These are phyloP conservation scores for Sitodiplosis mosellana DNA, from an alignment of 1,140 invertebrate species.

Conservation along the genomic window DNA sequence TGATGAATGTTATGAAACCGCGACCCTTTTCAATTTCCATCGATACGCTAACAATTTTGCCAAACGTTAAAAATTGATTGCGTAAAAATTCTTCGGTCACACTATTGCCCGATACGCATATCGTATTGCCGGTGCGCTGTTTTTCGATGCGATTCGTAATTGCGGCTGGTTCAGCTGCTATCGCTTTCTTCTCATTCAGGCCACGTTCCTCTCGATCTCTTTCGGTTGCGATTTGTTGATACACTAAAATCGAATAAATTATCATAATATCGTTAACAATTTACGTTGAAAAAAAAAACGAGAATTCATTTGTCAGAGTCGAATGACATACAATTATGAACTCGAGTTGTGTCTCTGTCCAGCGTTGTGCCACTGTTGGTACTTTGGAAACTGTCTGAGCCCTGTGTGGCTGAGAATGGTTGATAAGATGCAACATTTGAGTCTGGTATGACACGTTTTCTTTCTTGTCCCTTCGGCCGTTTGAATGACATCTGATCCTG, in stretches of 20 bases:
- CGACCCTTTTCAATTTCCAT: slow-evolving; percentile 81
- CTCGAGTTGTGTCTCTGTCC: slow-evolving; percentile 16
- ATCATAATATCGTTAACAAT: too few species aligned
- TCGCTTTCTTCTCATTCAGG: slow-evolving; percentile 29
- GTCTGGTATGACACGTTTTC: slow-evolving; percentile 55
- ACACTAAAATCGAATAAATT: slow-evolving; percentile 36
- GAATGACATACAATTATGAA: not conserved
- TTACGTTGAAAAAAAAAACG: too few species aligned
- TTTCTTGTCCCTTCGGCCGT: slow-evolving; percentile 50
- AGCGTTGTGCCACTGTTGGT: slow-evolving; percentile 13
- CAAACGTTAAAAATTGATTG: slow-evolving; percentile 59
- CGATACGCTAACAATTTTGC: slow-evolving; percentile 69
- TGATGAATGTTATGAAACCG: slow-evolving; percentile 87
- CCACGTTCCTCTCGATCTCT: slow-evolving; percentile 32
- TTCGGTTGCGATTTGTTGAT: slow-evolving; percentile 78
- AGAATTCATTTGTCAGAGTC: not conserved
- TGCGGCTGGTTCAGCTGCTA: slow-evolving; percentile 16
- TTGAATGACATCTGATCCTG: slow-evolving; percentile 65
- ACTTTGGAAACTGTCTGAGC: slow-evolving; percentile 22
- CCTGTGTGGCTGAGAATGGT: slow-evolving; percentile 67
- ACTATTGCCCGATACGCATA: slow-evolving; percentile 67
- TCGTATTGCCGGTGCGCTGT: slow-evolving; percentile 60
- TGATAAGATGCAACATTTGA: slow-evolving; percentile 68
- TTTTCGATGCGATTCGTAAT: slow-evolving; percentile 31
- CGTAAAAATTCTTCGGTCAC: slow-evolving; percentile 67